Percentiles rank a stretch among this genome's conserved stretches.
Conservation (phyloP, 2,113 vertebrate genomes). For the pig (Sus scrofa) region T2T-Sscrofa CM000820.6:100919501-100920000, state of each 20-base stretch:
- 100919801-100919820: not conserved
- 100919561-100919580: not conserved
- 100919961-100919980: not conserved
- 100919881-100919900: not conserved
- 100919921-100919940: not conserved
- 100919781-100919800: not conserved
- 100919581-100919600: not conserved
- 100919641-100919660: not conserved
- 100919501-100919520: not conserved
- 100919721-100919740: not conserved
- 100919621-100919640: not conserved
- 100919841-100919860: not conserved
- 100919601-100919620: not conserved
- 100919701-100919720: not conserved
- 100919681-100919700: not conserved
- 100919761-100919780: not conserved
- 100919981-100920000: not conserved
- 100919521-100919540: not conserved
- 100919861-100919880: not conserved
- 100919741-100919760: not conserved
- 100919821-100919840: not conserved
- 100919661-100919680: not conserved
- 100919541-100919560: not conserved
- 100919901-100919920: not conserved
- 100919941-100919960: not conserved